Conservation (phyloP, 2,888 invertebrate genomes). For the Anodontia alba region DNA sequence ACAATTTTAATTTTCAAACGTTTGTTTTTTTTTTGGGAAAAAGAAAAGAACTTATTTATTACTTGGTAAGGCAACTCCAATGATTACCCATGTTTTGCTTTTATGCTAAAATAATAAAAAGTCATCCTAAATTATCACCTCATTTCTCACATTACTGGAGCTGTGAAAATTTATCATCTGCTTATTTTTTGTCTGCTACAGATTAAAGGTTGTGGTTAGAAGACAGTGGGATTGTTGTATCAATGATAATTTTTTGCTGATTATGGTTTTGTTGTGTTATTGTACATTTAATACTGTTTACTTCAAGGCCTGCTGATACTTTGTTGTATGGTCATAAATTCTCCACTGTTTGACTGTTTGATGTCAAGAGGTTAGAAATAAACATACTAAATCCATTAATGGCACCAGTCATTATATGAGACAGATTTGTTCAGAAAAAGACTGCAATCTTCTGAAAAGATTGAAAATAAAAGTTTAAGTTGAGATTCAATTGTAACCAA, state of each 20-base stretch:
- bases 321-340: background rate
- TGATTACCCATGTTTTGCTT: too few relatives aligned
- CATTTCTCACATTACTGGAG: too few relatives aligned
- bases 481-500: background rate
- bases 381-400: background rate
- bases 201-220: too few relatives aligned
- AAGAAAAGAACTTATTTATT: too few relatives aligned
- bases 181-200: too few relatives aligned
- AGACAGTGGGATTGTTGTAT: too few relatives aligned
- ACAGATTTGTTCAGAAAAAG: background rate
- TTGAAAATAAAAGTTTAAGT: background rate
- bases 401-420: background rate
- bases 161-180: too few relatives aligned
- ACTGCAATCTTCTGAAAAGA: background rate
- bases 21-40: too few relatives aligned
- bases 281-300: background rate
- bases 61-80: too few relatives aligned
- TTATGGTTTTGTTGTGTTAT: background rate
- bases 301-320: background rate
- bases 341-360: background rate
- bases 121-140: too few relatives aligned
- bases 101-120: too few relatives aligned
- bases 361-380: conserved; percentile 8
- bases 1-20: too few relatives aligned
- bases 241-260: background rate